These are phyloP conservation scores for Branchellion lobata DNA, from an alignment of 2,888 invertebrate species.

Conservation along the genomic window DNA sequence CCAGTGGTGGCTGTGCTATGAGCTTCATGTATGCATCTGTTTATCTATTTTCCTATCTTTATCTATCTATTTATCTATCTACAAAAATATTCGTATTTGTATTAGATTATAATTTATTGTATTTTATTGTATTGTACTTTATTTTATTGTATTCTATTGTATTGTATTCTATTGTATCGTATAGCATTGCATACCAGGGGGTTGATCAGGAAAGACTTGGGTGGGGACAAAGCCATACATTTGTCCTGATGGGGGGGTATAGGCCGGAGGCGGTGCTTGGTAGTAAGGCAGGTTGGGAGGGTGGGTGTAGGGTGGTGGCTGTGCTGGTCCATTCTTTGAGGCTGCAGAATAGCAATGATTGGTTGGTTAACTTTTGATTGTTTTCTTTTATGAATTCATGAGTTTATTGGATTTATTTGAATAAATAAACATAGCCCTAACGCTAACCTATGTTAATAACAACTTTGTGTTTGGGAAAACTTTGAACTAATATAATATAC, in stretches of 20 bases:
- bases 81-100: too few relatives aligned
- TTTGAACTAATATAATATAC: too few relatives aligned
- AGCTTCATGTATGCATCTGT: neutral
- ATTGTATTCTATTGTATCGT: too few relatives aligned
- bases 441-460: neutral
- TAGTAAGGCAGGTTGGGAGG: slow-evolving; percentile 80
- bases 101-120: too few relatives aligned
- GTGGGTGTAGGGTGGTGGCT: slow-evolving; percentile 79
- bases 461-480: too few relatives aligned
- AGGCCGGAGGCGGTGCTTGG: slow-evolving; percentile 85
- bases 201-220: slow-evolving; percentile 65
- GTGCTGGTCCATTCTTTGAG: slow-evolving; percentile 67
- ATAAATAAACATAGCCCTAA: neutral
- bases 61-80: too few relatives aligned
- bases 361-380: neutral
- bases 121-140: too few relatives aligned
- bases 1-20: neutral
- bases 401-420: neutral
- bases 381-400: neutral
- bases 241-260: slow-evolving; percentile 63
- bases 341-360: slow-evolving; percentile 46
- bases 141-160: too few relatives aligned
- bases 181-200: too few relatives aligned
- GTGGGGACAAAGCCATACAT: slow-evolving; percentile 61
- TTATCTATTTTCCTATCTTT: neutral